Base-by-base conservation (phyloP, 2,797 vertebrate genomes). In the Poliocrania exsul region DNA sequence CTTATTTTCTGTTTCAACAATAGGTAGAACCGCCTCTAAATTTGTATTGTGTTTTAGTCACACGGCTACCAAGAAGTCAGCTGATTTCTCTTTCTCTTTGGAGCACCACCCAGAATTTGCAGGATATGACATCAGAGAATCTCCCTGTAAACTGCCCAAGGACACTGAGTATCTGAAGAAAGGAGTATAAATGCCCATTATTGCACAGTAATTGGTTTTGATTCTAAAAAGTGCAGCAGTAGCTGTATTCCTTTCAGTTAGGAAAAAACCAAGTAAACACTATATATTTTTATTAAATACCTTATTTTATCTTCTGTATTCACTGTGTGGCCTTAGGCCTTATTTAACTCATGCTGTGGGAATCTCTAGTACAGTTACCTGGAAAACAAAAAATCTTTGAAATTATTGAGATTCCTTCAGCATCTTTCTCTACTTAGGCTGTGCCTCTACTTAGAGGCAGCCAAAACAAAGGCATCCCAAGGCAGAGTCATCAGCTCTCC, bases 41-140 rank as follows among this genome's bases (percentile, higher is more conserved):
- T 0, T 1, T 35, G 31, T 24, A 4, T 2, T 2, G 5, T 35
- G 7, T 10, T 74, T 83, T 47, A n/a, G 60, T 57, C 62, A 74
- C 5, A 1, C 0, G 0, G 1, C 26, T 95, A 29, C 66, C 3
- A 1, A 47, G 65, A 95, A 95, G 73, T 94, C 92, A 93, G 44
- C n/a, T 95, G 96, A 88, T 90, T 95, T 95, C 73, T 56, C 20
- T 26, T 74, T 54, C 31, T 62, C 16, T 11, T 79, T 92, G 77
- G 80, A 81, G 7, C 2, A 0, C 13, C 50, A 14, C 92, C 90
- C 4, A 10, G 61, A 35, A 9, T 51, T 49, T 56, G 40, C 23
- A 6, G 26, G 42, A 3, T 16, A 11, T 33, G 5, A 1, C 20
- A 5, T 9, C 56, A 58, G 38, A 72, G 60, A 31, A 47, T 33